phyloP scores from a whole-genome alignment of 2,888 invertebrate genomes.

The Hypsopygia costalis region DNA sequence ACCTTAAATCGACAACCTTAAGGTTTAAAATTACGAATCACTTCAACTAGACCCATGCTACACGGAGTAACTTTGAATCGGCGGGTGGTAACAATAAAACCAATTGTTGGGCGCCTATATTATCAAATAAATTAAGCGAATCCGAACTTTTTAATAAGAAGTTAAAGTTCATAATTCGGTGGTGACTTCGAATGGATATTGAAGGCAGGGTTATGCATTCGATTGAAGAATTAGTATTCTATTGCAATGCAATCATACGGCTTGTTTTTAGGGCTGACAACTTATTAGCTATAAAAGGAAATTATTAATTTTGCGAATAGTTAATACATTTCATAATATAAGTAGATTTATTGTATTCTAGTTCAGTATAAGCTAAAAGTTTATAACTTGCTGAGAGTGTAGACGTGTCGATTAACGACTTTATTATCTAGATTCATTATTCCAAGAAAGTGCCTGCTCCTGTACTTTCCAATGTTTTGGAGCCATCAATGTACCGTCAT shows the following conservation, averaged over 20 bases:
- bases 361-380: too few relatives aligned
- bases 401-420: too few relatives aligned
- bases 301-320: too few relatives aligned
- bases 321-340: too few relatives aligned
- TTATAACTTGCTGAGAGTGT: too few relatives aligned
- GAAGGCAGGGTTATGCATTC: constrained; percentile 36
- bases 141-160: constrained; percentile 30
- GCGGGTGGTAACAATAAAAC: constrained; percentile 76
- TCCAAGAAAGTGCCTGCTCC: too few relatives aligned
- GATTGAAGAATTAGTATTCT: constrained; percentile 66
- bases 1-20: constrained; percentile 22
- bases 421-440: too few relatives aligned
- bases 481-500: too few relatives aligned
- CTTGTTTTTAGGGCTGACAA: constrained; percentile 40
- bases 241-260: constrained; percentile 59
- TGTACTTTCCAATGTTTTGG: too few relatives aligned
- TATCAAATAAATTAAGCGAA: constrained; percentile 31
- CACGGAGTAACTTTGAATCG: constrained; percentile 54
- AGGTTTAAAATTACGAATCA: constrained; percentile 14
- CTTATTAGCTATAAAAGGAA: constrained; percentile 3
- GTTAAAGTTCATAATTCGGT: constrained; percentile 27
- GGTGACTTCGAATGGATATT: constrained; percentile 13
- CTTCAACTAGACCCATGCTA: constrained; percentile 12
- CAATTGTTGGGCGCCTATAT: constrained; percentile 58
- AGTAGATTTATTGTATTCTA: too few relatives aligned